These are phyloP conservation scores for Ennomos fuscantarius DNA, from an alignment of 2,888 invertebrate species.

Conservation along the genomic window DNA sequence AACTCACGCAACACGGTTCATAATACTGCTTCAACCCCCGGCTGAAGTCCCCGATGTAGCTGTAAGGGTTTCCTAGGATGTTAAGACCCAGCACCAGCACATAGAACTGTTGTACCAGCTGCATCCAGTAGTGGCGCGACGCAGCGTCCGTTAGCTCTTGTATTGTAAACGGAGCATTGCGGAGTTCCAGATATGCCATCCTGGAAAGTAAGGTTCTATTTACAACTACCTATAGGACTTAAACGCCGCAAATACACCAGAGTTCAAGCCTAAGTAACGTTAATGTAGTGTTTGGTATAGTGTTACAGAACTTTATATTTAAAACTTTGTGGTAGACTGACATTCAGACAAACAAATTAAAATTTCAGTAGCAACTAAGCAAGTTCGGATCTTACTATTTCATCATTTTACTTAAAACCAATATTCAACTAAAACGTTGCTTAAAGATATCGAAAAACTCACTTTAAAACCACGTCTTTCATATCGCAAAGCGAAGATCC, in stretches of 20 bases:
- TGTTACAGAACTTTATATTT: no score
- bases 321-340: no score
- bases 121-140: conserved; percentile 87
- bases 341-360: no score
- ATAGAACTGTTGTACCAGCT: conserved; percentile 92
- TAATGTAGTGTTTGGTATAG: no score
- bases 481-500: conserved; percentile 87
- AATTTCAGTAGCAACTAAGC: no score
- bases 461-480: conserved; percentile 87
- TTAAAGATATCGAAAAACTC: conserved; percentile 37
- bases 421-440: conserved; percentile 4
- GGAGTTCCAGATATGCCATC: conserved; percentile 88
- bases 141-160: conserved; percentile 81
- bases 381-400: no score
- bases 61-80: conserved; percentile 92
- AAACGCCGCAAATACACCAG: no score
- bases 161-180: conserved; percentile 82
- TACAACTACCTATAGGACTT: no score
- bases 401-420: no score
- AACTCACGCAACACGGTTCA: conserved; percentile 85
- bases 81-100: conserved; percentile 91
- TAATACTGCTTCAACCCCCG: conserved; percentile 85
- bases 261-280: no score
- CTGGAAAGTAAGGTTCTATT: conserved; percentile 65
- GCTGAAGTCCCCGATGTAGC: conserved; percentile 86